Percentiles rank a stretch among this genome's conserved stretches.
Conservation (phyloP, 2,797 vertebrate species). For the Psittacula derbiana region DNA sequence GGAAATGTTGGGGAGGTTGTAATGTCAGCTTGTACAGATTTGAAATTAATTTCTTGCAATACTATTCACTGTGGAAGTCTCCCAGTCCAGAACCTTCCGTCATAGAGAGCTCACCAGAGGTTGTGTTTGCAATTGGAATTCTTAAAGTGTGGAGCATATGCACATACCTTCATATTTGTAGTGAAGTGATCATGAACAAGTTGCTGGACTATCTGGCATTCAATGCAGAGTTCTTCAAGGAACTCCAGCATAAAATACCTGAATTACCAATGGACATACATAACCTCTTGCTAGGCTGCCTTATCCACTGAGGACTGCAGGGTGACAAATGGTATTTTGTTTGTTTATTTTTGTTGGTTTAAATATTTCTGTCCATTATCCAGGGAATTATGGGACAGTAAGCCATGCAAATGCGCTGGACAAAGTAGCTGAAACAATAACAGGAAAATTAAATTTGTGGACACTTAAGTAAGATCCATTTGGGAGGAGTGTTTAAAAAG, state of each 20-base stretch:
- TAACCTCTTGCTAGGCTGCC: background rate
- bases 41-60: background rate
- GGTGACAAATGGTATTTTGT: background rate
- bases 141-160: background rate
- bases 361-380: background rate
- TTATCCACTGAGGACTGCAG: background rate
- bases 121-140: background rate
- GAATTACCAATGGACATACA: background rate
- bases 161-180: background rate
- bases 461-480: background rate
- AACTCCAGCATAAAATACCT: background rate
- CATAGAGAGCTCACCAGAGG: background rate
- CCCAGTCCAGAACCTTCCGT: background rate
- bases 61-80: background rate
- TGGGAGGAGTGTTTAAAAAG: background rate
- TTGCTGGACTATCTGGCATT: background rate
- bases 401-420: background rate
- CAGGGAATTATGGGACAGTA: background rate
- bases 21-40: background rate
- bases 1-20: background rate
- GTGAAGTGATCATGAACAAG: background rate
- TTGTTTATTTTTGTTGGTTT: background rate
- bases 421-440: background rate
- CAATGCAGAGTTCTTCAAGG: background rate
- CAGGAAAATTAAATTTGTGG: background rate